Conservation (phyloP, 2,797 vertebrate species). For the Lophius americanus region DNA sequence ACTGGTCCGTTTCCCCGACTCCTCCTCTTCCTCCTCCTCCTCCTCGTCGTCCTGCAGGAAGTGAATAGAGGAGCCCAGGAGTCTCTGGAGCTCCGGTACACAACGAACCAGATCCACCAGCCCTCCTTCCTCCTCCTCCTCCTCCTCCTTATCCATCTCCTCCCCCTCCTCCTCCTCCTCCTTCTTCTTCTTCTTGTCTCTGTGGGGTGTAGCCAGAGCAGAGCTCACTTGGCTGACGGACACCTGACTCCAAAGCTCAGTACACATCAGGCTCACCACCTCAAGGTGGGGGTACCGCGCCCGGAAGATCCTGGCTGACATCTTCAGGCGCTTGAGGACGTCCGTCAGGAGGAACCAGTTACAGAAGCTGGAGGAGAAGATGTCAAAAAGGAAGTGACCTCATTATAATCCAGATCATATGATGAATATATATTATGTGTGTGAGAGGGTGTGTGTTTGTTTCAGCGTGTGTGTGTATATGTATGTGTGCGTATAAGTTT, state of each 20-base stretch:
- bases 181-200: constrained; percentile 44
- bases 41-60: constrained; percentile 79
- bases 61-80: constrained; percentile 92
- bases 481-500: too few relatives aligned
- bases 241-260: constrained; percentile 90
- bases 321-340: constrained; percentile 93
- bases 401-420: background rate
- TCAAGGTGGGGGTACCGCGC: constrained; percentile 94
- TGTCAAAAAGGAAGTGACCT: background rate
- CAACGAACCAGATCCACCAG: constrained; percentile 93
- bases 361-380: constrained; percentile 84
- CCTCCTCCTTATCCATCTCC: too few relatives aligned
- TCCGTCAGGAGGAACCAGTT: constrained; percentile 97
- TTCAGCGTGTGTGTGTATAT: too few relatives aligned
- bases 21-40: constrained; percentile 55
- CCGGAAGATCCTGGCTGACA: constrained; percentile 93
- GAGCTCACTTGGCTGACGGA: constrained; percentile 91
- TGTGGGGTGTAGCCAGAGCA: constrained; percentile 69
- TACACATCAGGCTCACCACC: constrained; percentile 85
- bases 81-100: constrained; percentile 90
- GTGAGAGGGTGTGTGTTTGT: too few relatives aligned
- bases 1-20: too few relatives aligned
- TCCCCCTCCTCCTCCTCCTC: constrained; percentile 54
- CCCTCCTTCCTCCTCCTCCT: constrained; percentile 70
- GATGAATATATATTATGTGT: too few relatives aligned